A percentile compares a stretch with the other conserved stretches of the same genome.
phyloP scores from a whole-genome alignment of 1,140 invertebrate species.

The Bicyclus anynana region DNA sequence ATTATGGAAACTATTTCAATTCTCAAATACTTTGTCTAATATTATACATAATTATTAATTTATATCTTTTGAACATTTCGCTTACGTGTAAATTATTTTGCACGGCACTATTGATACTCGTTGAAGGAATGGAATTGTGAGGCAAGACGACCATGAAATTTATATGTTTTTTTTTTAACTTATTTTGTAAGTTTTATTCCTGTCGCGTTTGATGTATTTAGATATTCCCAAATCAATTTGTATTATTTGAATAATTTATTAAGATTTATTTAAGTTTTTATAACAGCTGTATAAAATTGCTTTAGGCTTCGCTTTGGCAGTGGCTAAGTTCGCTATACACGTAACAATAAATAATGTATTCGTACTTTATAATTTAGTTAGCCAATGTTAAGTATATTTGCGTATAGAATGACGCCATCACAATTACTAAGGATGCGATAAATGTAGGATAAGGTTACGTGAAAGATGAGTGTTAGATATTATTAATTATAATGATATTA shows the following conservation, averaged over 20 bases:
- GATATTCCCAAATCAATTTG: slow-evolving; percentile 39
- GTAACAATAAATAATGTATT: slow-evolving; percentile 57
- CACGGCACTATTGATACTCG: neutral
- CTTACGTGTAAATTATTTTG: neutral
- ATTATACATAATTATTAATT: neutral
- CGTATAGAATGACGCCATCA: slow-evolving; percentile 59
- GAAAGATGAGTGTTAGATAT: slow-evolving; percentile 57
- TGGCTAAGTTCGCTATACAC: slow-evolving; percentile 51
- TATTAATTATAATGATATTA: slow-evolving; percentile 45
- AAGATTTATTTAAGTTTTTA: slow-evolving; percentile 52
- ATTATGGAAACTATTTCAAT: no score
- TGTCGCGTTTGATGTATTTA: slow-evolving; percentile 9
- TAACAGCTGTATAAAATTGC: slow-evolving; percentile 63
- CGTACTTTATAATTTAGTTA: slow-evolving; percentile 63
- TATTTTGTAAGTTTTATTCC: slow-evolving; percentile 14
- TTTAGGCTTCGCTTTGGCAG: slow-evolving; percentile 59
- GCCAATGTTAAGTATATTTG: slow-evolving; percentile 65
- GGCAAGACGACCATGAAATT: slow-evolving; percentile 2
- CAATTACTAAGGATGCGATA: slow-evolving; percentile 50
- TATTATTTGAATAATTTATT: slow-evolving; percentile 71
- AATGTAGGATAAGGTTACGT: slow-evolving; percentile 44
- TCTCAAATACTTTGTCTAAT: no score
- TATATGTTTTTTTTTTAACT: slow-evolving; percentile 15
- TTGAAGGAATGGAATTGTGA: slow-evolving; percentile 10
- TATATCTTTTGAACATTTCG: neutral